These are phyloP conservation scores for Patiria pectinifera DNA, from an alignment of 53 echinoderm and acorn worm species.

Conservation along the genomic window DNA sequence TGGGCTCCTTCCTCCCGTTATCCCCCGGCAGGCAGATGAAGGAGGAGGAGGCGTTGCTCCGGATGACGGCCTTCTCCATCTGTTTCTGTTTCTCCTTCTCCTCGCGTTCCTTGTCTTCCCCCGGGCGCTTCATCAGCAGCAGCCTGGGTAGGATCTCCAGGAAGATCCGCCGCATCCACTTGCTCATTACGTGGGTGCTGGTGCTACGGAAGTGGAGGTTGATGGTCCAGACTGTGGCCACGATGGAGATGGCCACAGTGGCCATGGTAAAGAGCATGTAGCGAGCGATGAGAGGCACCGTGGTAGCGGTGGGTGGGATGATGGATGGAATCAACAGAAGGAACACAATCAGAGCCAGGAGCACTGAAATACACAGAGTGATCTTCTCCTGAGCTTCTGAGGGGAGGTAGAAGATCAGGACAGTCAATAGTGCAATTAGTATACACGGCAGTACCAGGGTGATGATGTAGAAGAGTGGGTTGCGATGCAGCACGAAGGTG, in stretches of 20 bases:
- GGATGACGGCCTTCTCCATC: constrained; percentile 71
- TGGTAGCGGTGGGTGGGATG: constrained; percentile 89
- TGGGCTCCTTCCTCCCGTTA: constrained; percentile 4
- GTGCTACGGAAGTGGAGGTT: constrained; percentile 91
- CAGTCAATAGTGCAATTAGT: constrained; percentile 83
- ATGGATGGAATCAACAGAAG: constrained; percentile 86
- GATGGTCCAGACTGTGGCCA: constrained; percentile 91
- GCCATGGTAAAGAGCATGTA: constrained; percentile 96
- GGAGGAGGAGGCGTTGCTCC: constrained; percentile 43
- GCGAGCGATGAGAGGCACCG: constrained; percentile 89
- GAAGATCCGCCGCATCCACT: constrained; percentile 76
- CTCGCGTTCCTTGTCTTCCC: constrained; percentile 66
- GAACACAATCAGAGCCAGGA: constrained; percentile 91
- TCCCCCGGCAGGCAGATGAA: constrained; percentile 27
- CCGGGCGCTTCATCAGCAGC: constrained; percentile 84
- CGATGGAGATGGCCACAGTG: constrained; percentile 77
- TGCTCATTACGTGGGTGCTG: constrained; percentile 85
- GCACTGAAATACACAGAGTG: constrained; percentile 87
- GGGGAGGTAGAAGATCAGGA: constrained; percentile 85
- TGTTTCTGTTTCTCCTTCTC: constrained; percentile 77
- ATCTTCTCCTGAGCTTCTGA: constrained; percentile 95
- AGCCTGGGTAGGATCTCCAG: constrained; percentile 77
- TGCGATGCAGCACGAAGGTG: constrained; percentile 79
- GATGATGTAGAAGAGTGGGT: constrained; percentile 90
- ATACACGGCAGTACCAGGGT: constrained; percentile 93